phyloP scores from a whole-genome alignment of 2,888 invertebrate species.

The Trachelus stipa region DNA sequence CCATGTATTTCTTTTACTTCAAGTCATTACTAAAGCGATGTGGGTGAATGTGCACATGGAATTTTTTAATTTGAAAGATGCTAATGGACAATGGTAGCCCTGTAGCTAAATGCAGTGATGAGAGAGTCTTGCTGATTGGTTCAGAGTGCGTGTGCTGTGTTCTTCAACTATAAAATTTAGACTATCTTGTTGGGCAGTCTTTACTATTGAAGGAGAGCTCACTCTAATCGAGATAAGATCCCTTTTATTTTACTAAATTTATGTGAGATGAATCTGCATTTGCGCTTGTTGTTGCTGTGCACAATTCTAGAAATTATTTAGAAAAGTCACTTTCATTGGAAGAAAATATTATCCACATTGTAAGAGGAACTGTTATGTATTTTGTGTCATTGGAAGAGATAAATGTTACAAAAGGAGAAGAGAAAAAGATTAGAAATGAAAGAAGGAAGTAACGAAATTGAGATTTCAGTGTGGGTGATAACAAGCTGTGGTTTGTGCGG shows the following conservation, averaged over 20 bases:
- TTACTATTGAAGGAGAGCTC: not conserved
- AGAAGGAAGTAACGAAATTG: not conserved
- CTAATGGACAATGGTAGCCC: not conserved
- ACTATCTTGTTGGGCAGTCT: not conserved
- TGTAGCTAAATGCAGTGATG: slow-evolving; percentile 1
- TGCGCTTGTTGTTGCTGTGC: not conserved
- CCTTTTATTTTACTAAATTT: not conserved
- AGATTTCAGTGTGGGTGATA: not conserved
- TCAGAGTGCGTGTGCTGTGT: not conserved
- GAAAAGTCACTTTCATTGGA: not conserved
- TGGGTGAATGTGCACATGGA: slow-evolving; percentile 15
- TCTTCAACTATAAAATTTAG: not conserved
- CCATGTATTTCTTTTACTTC: slow-evolving; percentile 17
- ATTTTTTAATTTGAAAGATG: slow-evolving; percentile 2
- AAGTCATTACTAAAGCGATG: slow-evolving; percentile 9
- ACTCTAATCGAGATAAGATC: not conserved
- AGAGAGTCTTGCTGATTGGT: slow-evolving; percentile 1
- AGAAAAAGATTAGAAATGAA: not conserved
- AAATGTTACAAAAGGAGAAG: not conserved
- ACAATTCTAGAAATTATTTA: not conserved
- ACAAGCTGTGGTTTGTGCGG: slow-evolving; percentile 27
- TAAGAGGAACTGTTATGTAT: not conserved
- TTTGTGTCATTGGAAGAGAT: not conserved
- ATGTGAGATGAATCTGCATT: not conserved
- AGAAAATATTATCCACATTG: not conserved